Percentiles rank a stretch among this genome's conserved stretches.
These are phyloP conservation scores for Lepidotrigona ventralis DNA, from an alignment of 1,140 invertebrate species.

Conservation along the genomic window DNA sequence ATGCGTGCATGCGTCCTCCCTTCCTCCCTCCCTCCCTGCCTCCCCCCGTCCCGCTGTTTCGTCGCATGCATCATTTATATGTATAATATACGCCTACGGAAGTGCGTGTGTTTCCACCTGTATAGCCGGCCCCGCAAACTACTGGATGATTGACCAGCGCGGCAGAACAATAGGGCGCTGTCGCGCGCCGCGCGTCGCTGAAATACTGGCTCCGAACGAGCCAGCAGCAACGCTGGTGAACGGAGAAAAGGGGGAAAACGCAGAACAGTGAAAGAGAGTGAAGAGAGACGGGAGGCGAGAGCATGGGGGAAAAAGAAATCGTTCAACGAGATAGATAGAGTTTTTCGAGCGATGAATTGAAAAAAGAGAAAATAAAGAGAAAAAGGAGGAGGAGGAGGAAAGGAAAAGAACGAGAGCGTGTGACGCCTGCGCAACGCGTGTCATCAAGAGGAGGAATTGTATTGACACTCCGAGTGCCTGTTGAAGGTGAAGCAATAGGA, in stretches of 20 bases:
- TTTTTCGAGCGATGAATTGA: neutral
- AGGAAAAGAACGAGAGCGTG: neutral
- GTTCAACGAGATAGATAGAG: slow-evolving; percentile 2
- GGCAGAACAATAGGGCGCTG: slow-evolving; percentile 54
- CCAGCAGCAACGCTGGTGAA: neutral
- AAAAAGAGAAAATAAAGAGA: neutral
- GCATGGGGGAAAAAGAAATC: neutral
- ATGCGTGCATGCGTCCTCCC: slow-evolving; percentile 10
- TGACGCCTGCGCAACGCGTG: neutral
- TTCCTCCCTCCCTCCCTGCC: too few species aligned
- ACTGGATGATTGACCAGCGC: slow-evolving; percentile 62
- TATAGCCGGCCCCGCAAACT: slow-evolving; percentile 55
- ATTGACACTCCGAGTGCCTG: neutral
- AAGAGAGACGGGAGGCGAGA: neutral
- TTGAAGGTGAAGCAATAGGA: neutral
- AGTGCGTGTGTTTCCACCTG: slow-evolving; percentile 43
- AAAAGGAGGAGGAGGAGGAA: too few species aligned
- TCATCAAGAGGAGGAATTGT: neutral
- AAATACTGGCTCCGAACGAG: slow-evolving; percentile 40
- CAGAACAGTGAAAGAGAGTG: too few species aligned
- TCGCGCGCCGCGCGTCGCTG: slow-evolving; percentile 39
- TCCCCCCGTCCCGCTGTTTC: too few species aligned
- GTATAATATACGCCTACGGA: slow-evolving; percentile 42
- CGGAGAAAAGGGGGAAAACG: too few species aligned
- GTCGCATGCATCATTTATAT: slow-evolving; percentile 54